These are phyloP conservation scores for Tachuris rubrigastra DNA, from an alignment of 2,113 vertebrate species.

Conservation along the genomic window DNA sequence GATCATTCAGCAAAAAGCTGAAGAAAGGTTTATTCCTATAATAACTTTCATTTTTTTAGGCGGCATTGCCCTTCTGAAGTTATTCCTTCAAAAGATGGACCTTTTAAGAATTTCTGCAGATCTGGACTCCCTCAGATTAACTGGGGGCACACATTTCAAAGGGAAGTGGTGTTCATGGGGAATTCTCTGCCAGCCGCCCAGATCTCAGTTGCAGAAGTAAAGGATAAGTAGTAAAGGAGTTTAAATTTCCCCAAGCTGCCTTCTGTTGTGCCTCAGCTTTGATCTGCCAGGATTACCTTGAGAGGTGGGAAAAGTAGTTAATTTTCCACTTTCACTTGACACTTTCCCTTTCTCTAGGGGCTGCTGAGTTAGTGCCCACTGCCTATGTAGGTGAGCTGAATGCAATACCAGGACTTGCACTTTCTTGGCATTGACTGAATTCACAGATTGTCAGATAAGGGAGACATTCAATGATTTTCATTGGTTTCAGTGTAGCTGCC, in stretches of 20 bases:
- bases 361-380: not conserved
- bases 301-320: conserved; percentile 43
- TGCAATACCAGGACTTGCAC: not conserved
- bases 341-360: not conserved
- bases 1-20: not conserved
- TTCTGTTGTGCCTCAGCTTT: conserved; percentile 59
- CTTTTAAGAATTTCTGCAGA: conserved; percentile 56
- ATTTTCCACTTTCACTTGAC: conserved; percentile 26
- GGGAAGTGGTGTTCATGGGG: not conserved
- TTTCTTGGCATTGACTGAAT: not conserved
- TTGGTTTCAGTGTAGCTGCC: not conserved
- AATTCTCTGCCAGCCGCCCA: conserved; percentile 25
- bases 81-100: conserved; percentile 45
- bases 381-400: not conserved
- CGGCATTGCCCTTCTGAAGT: conserved; percentile 32
- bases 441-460: not conserved
- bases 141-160: conserved; percentile 53
- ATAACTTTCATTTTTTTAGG: not conserved
- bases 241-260: conserved; percentile 50
- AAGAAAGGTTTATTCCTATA: conserved; percentile 5
- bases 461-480: not conserved
- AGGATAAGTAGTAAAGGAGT: conserved; percentile 54
- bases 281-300: conserved; percentile 52
- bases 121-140: conserved; percentile 42
- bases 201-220: conserved; percentile 3